Conservation (phyloP, 2,797 vertebrate genomes). For the Bufotes viridis region DNA sequence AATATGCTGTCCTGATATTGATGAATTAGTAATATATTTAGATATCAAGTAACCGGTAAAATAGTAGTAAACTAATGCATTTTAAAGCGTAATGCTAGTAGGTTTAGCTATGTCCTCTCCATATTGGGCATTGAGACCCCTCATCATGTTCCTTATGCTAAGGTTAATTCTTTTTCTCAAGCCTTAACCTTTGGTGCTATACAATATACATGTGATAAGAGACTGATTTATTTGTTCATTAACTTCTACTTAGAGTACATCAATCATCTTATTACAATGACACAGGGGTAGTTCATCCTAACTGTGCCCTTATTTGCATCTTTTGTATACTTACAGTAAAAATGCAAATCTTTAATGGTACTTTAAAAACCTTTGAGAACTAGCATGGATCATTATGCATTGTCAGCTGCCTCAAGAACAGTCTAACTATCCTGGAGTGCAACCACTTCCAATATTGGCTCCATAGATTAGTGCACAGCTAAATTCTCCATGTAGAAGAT, state of each 20-base stretch:
- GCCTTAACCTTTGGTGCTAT: not conserved
- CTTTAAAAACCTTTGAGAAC: slow-evolving; percentile 21
- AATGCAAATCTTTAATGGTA: not conserved
- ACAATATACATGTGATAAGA: not conserved
- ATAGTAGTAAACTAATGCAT: not conserved
- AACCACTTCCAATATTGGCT: not conserved
- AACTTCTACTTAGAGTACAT: not conserved
- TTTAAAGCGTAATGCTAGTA: not conserved
- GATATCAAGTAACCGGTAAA: not conserved
- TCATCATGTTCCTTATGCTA: not conserved
- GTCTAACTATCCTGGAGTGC: slow-evolving; percentile 1
- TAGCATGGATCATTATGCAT: not conserved
- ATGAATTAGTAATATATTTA: not conserved
- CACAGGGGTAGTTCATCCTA: not conserved
- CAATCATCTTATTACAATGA: not conserved
- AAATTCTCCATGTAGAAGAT: not conserved
- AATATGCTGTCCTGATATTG: not conserved
- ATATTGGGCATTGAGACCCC: not conserved
- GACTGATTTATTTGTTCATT: slow-evolving; percentile 8
- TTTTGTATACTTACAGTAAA: not conserved
- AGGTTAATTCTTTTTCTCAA: not conserved
- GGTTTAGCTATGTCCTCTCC: not conserved
- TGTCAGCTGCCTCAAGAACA: slow-evolving; percentile 4
- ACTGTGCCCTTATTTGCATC: not conserved
- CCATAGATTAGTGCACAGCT: not conserved